phyloP scores from a whole-genome alignment of 2,888 invertebrate genomes.

The Callinectes sapidus region DNA sequence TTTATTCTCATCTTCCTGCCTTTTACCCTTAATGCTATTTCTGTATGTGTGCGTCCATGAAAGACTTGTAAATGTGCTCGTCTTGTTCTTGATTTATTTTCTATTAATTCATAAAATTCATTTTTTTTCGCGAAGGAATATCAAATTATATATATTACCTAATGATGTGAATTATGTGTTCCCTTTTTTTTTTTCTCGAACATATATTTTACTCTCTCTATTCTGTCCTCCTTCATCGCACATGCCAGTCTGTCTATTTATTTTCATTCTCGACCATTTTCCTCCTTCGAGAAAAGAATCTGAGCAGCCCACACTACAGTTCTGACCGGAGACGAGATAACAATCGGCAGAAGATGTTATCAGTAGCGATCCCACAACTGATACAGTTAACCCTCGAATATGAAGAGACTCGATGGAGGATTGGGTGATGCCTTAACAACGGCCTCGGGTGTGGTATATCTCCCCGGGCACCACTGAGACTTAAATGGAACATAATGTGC shows the following conservation, averaged over 20 bases:
- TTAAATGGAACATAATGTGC: constrained; percentile 31
- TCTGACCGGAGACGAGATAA: background rate
- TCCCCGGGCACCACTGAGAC: constrained; percentile 2
- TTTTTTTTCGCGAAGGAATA: background rate
- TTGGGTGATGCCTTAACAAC: background rate
- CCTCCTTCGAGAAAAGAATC: background rate
- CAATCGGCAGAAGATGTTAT: background rate
- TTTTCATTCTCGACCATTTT: background rate
- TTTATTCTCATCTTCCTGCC: background rate
- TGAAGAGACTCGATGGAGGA: background rate
- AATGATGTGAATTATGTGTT: background rate
- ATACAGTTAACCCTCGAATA: background rate
- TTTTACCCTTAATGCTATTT: background rate
- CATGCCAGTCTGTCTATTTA: background rate
- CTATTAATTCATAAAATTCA: background rate
- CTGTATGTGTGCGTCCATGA: too few relatives aligned
- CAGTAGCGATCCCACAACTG: background rate
- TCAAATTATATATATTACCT: background rate
- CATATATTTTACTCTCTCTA: background rate
- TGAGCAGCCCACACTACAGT: background rate
- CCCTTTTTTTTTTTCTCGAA: background rate
- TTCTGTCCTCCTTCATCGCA: background rate
- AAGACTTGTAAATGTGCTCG: too few relatives aligned
- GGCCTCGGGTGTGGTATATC: background rate
- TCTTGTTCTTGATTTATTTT: background rate